Evolutionary conservation across 2,113 vertebrate genomes (phyloP).

Genomic region (Notarius lentiginosus): DNA sequence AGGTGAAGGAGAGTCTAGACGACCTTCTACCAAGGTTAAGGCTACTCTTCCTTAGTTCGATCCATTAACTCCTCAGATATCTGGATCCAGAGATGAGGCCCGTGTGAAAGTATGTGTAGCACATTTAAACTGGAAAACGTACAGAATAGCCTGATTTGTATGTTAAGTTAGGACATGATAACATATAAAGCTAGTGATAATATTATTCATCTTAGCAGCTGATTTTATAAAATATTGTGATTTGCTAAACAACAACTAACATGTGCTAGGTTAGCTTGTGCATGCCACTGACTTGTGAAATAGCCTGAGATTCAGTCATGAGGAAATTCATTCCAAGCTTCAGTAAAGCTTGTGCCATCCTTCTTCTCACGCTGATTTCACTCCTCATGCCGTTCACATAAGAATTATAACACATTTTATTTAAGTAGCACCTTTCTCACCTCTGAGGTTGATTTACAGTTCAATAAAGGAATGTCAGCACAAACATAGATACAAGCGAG

Average conservation of each 20-base stretch:
- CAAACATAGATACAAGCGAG: background rate
- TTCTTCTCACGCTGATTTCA: background rate
- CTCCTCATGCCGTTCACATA: background rate
- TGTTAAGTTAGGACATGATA: no score
- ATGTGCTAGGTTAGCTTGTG: background rate
- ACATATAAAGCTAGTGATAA: background rate
- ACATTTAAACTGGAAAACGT: no score
- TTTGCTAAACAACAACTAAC: background rate
- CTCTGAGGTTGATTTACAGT: background rate
- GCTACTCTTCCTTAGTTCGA: no score
- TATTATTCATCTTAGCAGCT: background rate
- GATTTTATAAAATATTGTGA: background rate
- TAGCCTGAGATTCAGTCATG: background rate
- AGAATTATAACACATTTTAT: background rate
- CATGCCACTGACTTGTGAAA: background rate
- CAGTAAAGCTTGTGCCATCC: background rate
- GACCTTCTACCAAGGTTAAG: no score
- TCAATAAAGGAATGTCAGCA: background rate
- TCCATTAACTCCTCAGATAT: no score
- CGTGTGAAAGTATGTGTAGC: no score
- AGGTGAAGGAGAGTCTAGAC: no score
- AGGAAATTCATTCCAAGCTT: slow-evolving; percentile 1
- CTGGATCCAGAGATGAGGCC: no score
- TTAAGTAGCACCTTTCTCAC: background rate
- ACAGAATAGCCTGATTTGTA: background rate